Base-by-base conservation (phyloP, 92 coral and sea anemone genomes). In the Epizoanthus stellaris region DNA sequence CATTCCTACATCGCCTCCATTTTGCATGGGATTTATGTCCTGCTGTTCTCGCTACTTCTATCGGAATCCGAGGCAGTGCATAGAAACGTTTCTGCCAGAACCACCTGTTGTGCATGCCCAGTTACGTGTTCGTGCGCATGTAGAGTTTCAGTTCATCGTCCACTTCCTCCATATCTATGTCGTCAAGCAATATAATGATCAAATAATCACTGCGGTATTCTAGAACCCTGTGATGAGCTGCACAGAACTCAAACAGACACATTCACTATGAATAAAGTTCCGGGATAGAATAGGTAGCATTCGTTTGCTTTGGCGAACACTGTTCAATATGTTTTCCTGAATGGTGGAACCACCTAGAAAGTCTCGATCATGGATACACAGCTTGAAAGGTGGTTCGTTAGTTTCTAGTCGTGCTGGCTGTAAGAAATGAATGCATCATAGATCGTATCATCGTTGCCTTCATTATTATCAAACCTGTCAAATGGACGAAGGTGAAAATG, bases 101-200 rank as follows among this genome's bases (percentile, higher is more conserved):
- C 36, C 2, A 30, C 36, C 36, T 30, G 36, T 30, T 30, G 1
- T 30, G 36, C 36, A 30, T 1, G 36, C 1, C 1, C 36, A 30
- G 36, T 0, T 30, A 0, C 36, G 2, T 30, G 36, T 30, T 23
- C 0, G 75, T 30, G 36, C 36, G 36, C 1, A 30, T 30, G 36
- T 30, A 30, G 2, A 30, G 36, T 30, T 30, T 30, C 39, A 80
- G 40, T 19, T 80, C 85, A 16, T 80, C 75, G 54, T 80, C 85
- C 39, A 80, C 16, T 25, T 20, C 57, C 34, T 80, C 85, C 12
- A 16, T 59, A 64, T 39, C 34, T 0, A 80, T 60, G 36, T 80
- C 85, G 16, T 80, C 85, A 40, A 80, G 49, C n/a, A 82, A 49
- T 11, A 80, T 60, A 11, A 80, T 45, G 7, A 80, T 80, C 36